Evolutionary conservation across 2,888 invertebrate species (phyloP).

Genomic region (Malacosoma neustria): DNA sequence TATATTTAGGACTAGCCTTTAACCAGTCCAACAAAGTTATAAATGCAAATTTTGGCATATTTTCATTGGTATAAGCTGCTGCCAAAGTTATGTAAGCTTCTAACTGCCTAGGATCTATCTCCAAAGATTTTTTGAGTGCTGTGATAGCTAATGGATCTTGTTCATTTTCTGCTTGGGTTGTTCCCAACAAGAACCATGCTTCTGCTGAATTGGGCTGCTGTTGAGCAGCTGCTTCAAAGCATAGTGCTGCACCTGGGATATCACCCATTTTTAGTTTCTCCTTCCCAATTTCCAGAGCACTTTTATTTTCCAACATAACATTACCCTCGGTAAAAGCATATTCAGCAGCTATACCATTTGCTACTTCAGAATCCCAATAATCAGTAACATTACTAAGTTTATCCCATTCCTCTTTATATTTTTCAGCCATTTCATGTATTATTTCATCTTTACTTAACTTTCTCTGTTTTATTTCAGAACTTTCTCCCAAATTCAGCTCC

Average conservation of each 20-base stretch:
- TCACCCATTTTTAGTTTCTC: slow-evolving; percentile 89
- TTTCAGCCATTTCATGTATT: slow-evolving; percentile 70
- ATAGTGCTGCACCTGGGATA: slow-evolving; percentile 94
- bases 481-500: slow-evolving; percentile 72
- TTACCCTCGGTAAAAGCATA: slow-evolving; percentile 90
- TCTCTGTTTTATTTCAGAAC: slow-evolving; percentile 44
- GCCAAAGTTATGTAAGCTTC: slow-evolving; percentile 92
- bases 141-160: slow-evolving; percentile 95
- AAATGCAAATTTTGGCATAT: slow-evolving; percentile 92
- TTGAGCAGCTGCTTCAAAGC: slow-evolving; percentile 96
- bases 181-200: slow-evolving; percentile 92
- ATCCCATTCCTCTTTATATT: slow-evolving; percentile 85
- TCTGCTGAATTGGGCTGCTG: slow-evolving; percentile 85
- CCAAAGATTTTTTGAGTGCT: slow-evolving; percentile 89
- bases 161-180: slow-evolving; percentile 98
- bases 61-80: slow-evolving; percentile 97
- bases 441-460: slow-evolving; percentile 54
- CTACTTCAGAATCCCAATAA: slow-evolving; percentile 79
- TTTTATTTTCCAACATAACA: slow-evolving; percentile 83
- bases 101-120: slow-evolving; percentile 85
- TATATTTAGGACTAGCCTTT: slow-evolving; percentile 86
- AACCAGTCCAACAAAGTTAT: slow-evolving; percentile 87
- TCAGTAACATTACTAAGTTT: slow-evolving; percentile 79
- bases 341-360: slow-evolving; percentile 73
- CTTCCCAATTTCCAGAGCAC: slow-evolving; percentile 91